Evolutionary conservation across 2,797 vertebrate genomes (phyloP), one percentile per base, ranked within the genome.

Genomic region (Brachyalestes nurse): DNA sequence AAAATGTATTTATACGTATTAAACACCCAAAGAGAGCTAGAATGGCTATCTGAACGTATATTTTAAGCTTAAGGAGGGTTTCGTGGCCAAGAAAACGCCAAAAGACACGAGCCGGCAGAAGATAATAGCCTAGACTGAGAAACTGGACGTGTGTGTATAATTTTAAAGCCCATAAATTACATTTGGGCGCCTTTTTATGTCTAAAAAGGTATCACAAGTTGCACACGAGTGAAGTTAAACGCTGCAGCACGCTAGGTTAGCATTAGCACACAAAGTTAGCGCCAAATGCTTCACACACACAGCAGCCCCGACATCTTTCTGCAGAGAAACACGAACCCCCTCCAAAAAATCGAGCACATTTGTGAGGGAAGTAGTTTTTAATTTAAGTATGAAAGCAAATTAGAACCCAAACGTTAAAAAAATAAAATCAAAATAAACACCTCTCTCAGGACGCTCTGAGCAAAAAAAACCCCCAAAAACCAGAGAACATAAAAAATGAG

Each of bases 1-100:
- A 34, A 34, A 34, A 34, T 34, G 34, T 78, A 78, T 60, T 73
- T 40, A 69, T 12, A 42, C 72, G 69, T 40, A 72, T 73, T 69
- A 82, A 23, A 65, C 47, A 65, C 34, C 13, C 28, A 71, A 69
- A 34, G 58, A 77, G 0, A 67, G 8, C 3, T 17, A n/a, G 28
- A 49, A 53, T 49, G 13, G 61, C 21, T 23, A 42, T 21, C 51
- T 40, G 38, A 13, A 28, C n/a, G 12, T 66, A 51, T 51, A 21
- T 38, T 6, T 64, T 13, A 16, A 61, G 60, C 23, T 28, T 21
- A 64, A 79, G 13, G 17, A 10, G 64, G 64, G 17, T 2, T 66
- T 57, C 10, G 7, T 4, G 19, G 45, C 42, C 66, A 16, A 16
- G n/a, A 25, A 49, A 25, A 13, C 66, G 7, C n/a, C 40, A 6